Conservation (phyloP, 2,888 invertebrate species). For the Eupithecia centaureata region DNA sequence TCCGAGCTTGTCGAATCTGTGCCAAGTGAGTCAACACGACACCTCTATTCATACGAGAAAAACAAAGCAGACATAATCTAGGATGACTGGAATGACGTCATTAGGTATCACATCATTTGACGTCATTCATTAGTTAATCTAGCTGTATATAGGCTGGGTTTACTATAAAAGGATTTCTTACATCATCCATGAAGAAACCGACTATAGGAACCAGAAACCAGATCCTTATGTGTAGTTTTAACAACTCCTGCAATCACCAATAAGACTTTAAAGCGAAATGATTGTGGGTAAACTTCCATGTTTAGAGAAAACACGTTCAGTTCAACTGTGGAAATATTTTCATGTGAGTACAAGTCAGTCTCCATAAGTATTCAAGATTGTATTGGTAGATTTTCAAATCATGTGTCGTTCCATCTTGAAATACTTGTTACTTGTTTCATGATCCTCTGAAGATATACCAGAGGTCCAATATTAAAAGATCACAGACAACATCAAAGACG, state of each 20-base stretch:
- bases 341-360: too few species aligned
- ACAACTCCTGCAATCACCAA: too few species aligned
- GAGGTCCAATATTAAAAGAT: constrained; percentile 5
- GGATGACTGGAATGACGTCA: background rate
- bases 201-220: too few species aligned
- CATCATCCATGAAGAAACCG: too few species aligned
- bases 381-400: background rate
- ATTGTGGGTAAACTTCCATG: too few species aligned
- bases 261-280: too few species aligned
- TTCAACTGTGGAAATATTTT: too few species aligned
- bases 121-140: background rate
- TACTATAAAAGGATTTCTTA: background rate
- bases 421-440: background rate
- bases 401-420: background rate
- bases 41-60: background rate
- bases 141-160: background rate
- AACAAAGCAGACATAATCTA: background rate
- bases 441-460: background rate
- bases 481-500: background rate
- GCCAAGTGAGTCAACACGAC: background rate
- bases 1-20: background rate
- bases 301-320: too few species aligned
- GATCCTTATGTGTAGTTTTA: too few species aligned
- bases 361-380: background rate
- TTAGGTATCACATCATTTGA: background rate